Conservation (phyloP, 2,113 vertebrate species). For the Mirounga angustirostris region DNA sequence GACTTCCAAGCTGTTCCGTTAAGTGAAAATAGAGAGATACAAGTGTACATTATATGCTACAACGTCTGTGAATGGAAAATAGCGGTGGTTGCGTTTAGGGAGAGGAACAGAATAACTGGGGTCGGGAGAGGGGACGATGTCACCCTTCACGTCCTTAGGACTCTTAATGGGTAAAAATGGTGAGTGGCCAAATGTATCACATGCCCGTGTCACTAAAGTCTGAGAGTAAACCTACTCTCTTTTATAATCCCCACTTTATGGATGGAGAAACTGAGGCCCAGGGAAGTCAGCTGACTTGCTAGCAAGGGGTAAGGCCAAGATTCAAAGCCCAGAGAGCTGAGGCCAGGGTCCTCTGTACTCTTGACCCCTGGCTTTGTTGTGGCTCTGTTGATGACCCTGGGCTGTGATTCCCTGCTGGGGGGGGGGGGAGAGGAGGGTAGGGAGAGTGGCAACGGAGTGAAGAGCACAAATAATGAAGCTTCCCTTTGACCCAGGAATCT, state of each 20-base stretch:
- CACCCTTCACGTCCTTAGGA: not conserved
- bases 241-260: constrained; percentile 4
- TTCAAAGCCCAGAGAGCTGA: not conserved
- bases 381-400: not conserved
- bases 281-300: not conserved
- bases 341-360: not conserved
- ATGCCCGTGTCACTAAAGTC: not conserved
- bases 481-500: not conserved
- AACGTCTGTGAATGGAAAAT: constrained; percentile 14
- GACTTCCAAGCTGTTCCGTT: not conserved
- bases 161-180: not conserved
- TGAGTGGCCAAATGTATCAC: not conserved
- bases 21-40: not conserved
- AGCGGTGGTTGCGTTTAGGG: not conserved
- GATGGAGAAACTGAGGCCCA: not conserved
- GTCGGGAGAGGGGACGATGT: not conserved
- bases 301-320: not conserved
- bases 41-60: not conserved
- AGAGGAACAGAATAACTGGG: not conserved
- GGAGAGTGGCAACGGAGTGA: not conserved
- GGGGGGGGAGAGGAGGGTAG: not conserved
- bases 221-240: not conserved
- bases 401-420: not conserved
- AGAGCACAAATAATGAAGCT: not conserved
- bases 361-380: not conserved